phyloP scores from a whole-genome alignment of 1,140 invertebrate species.

The Trichomalopsis sarcophagae region DNA sequence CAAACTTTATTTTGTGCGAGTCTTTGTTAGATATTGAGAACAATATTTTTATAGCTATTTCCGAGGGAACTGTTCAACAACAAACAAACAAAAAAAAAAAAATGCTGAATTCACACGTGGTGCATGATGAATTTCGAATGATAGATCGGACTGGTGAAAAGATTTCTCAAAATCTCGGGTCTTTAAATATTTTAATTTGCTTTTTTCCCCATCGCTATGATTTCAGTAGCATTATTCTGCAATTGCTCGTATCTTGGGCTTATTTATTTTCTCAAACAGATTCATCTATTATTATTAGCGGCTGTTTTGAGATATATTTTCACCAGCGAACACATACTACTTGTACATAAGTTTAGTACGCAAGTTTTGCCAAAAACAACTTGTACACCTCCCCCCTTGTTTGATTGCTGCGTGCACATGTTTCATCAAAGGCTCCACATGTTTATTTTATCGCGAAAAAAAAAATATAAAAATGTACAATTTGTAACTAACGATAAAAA shows the following conservation, averaged over 20 bases:
- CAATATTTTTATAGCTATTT: slow-evolving; percentile 53
- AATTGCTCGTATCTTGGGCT: background rate
- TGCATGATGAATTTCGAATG: slow-evolving; percentile 36
- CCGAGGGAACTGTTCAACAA: slow-evolving; percentile 21
- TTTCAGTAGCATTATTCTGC: too few species aligned
- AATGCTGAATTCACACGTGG: slow-evolving; percentile 33
- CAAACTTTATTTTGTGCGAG: slow-evolving; percentile 42
- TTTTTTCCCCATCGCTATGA: background rate
- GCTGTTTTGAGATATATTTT: slow-evolving; percentile 43
- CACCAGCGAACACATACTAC: slow-evolving; percentile 26
- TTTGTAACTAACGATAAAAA: slow-evolving; percentile 40
- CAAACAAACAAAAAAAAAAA: slow-evolving; percentile 15
- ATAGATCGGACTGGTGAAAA: slow-evolving; percentile 43
- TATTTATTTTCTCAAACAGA: background rate
- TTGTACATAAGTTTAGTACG: slow-evolving; percentile 51
- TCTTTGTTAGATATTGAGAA: slow-evolving; percentile 49
- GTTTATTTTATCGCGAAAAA: slow-evolving; percentile 17
- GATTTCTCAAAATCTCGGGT: slow-evolving; percentile 13
- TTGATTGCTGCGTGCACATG: slow-evolving; percentile 44
- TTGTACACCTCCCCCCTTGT: slow-evolving; percentile 31
- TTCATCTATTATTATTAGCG: background rate
- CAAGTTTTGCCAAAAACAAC: slow-evolving; percentile 42
- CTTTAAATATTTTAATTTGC: background rate
- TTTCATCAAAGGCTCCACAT: slow-evolving; percentile 47
- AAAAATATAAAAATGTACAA: slow-evolving; percentile 41